Conservation (phyloP, 2,113 vertebrate genomes). For the Chauna torquata region DNA sequence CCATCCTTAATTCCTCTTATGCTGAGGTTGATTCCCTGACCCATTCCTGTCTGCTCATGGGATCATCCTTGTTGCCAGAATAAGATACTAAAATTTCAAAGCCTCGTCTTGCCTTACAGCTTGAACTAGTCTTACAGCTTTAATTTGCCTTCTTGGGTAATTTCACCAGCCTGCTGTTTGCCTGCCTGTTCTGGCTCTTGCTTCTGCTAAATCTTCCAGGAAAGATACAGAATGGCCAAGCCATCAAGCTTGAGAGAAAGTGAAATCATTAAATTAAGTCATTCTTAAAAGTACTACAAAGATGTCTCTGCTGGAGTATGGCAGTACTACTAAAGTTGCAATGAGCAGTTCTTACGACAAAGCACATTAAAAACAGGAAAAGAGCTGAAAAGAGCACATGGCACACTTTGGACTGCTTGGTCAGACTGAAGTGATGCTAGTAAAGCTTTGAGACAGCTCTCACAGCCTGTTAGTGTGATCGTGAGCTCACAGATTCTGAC, state of each 20-base stretch:
- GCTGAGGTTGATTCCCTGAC: neutral
- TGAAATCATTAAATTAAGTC: neutral
- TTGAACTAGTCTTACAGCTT: conserved; percentile 35
- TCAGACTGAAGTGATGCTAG: neutral
- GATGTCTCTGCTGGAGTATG: neutral
- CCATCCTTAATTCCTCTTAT: conserved; percentile 8
- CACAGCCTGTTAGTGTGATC: neutral
- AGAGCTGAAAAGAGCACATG: neutral
- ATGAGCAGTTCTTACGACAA: neutral
- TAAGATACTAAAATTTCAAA: conserved; percentile 49
- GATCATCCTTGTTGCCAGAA: neutral
- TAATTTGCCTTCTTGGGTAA: neutral
- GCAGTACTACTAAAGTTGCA: neutral
- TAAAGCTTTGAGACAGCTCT: neutral
- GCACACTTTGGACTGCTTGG: neutral
- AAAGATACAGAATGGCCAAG: neutral
- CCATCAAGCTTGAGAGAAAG: conserved; percentile 2
- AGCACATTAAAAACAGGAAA: neutral
- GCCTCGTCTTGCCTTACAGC: conserved; percentile 20
- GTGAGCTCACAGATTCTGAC: neutral
- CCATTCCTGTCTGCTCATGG: neutral
- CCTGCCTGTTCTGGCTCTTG: neutral
- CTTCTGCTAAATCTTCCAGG: neutral
- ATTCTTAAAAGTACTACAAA: neutral
- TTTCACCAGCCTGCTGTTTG: neutral